phyloP scores from a whole-genome alignment of 2,113 vertebrate genomes.

The Copsychus sechellarum region DNA sequence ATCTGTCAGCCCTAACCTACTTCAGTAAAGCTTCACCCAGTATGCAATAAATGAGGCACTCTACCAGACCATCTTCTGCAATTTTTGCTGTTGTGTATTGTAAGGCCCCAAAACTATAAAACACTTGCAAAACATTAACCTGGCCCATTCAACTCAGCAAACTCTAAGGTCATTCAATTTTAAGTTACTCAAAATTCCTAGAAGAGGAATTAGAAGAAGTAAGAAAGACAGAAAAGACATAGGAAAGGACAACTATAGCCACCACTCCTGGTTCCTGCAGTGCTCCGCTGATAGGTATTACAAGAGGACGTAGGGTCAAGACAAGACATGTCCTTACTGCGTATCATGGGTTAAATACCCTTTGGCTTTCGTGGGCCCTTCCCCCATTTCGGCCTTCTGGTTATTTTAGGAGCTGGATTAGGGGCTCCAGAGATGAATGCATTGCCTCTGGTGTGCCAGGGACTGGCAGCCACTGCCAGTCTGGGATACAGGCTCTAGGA shows the following conservation, averaged over 20 bases:
- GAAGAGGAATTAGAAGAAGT: not conserved
- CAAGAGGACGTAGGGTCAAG: not conserved
- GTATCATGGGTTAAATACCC: not conserved
- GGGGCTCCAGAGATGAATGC: not conserved
- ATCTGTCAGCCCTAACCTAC: not conserved
- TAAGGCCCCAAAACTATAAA: not conserved
- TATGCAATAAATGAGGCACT: not conserved
- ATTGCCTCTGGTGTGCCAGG: not conserved
- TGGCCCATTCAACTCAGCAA: not conserved
- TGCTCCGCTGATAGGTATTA: not conserved
- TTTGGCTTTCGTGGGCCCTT: not conserved
- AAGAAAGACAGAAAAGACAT: not conserved
- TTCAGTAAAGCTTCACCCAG: not conserved
- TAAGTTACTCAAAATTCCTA: not conserved
- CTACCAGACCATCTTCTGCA: not conserved
- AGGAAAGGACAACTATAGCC: not conserved
- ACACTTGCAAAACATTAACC: not conserved
- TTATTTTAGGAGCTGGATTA: not conserved
- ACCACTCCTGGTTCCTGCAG: not conserved
- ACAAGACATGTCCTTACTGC: not conserved
- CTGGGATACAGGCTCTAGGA: not conserved
- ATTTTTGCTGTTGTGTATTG: not conserved
- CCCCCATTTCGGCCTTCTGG: not conserved
- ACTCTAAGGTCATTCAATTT: fast-evolving
- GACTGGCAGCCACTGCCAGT: too few species aligned